Conservation (phyloP, 2,113 vertebrate genomes). For the Cephalopterus ornatus region DNA sequence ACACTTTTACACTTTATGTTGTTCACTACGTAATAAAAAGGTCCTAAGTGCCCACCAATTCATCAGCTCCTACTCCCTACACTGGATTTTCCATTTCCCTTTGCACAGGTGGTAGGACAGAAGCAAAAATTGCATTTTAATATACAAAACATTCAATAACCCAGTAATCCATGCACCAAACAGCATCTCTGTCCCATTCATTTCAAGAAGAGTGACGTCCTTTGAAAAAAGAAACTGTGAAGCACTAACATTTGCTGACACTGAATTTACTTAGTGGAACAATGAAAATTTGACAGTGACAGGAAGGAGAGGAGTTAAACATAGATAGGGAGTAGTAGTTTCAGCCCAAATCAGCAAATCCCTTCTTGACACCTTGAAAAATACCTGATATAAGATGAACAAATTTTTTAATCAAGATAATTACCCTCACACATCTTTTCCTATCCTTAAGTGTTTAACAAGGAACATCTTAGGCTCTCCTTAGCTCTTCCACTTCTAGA, state of each 20-base stretch:
- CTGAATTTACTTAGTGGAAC: background rate
- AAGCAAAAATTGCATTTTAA: background rate
- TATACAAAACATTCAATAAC: background rate
- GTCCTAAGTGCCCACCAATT: background rate
- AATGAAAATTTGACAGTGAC: background rate
- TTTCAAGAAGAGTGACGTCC: background rate
- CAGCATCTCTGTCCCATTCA: background rate
- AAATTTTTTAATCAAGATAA: constrained; percentile 31
- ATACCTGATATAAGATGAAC: background rate
- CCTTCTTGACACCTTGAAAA: constrained; percentile 32
- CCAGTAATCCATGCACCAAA: background rate
- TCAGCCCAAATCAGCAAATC: constrained; percentile 14
- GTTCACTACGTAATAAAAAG: background rate
- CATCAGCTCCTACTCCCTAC: background rate
- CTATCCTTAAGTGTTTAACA: constrained; percentile 6
- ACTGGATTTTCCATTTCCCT: background rate
- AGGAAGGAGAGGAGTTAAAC: constrained; percentile 3
- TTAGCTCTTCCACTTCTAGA: background rate
- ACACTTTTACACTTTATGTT: background rate
- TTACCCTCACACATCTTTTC: background rate
- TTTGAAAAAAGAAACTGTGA: background rate
- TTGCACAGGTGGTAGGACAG: background rate
- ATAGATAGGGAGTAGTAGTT: background rate
- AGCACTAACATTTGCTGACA: background rate
- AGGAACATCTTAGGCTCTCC: constrained; percentile 4